These are phyloP conservation scores for Rhysida immarginata DNA, from an alignment of 1,140 invertebrate species.

Conservation along the genomic window DNA sequence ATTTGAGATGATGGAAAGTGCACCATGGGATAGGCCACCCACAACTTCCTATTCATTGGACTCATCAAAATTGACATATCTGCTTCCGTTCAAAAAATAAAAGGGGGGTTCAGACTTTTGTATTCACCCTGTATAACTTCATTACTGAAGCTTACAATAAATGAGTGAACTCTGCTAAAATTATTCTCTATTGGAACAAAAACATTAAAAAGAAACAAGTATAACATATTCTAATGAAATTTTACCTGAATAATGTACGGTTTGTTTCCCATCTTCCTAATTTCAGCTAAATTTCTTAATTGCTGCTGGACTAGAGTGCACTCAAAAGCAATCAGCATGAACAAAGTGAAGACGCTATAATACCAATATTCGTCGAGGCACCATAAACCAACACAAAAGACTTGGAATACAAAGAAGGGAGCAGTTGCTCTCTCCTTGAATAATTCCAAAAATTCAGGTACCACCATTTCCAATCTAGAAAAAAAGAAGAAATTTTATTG, in stretches of 20 bases:
- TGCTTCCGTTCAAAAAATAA: too few relatives aligned
- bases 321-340: constrained; percentile 96
- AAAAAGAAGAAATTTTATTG: constrained; percentile 1
- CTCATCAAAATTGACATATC: too few relatives aligned
- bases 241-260: constrained; percentile 69
- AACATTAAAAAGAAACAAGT: constrained; percentile 5
- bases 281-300: constrained; percentile 94
- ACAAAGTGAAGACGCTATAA: constrained; percentile 90
- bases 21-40: too few relatives aligned
- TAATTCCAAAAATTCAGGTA: constrained; percentile 90
- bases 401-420: constrained; percentile 87
- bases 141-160: neutral
- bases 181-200: too few relatives aligned
- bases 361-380: constrained; percentile 98
- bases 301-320: constrained; percentile 97
- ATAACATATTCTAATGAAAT: too few relatives aligned
- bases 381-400: constrained; percentile 97
- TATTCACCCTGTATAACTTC: too few relatives aligned
- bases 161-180: neutral
- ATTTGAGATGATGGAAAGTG: too few relatives aligned
- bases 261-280: constrained; percentile 98
- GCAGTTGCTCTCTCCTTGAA: constrained; percentile 96
- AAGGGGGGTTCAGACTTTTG: too few relatives aligned
- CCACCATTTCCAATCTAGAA: constrained; percentile 66
- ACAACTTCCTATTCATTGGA: too few relatives aligned